Conservation (phyloP, 2,113 vertebrate species). For the Gopherus evgoodei region DNA sequence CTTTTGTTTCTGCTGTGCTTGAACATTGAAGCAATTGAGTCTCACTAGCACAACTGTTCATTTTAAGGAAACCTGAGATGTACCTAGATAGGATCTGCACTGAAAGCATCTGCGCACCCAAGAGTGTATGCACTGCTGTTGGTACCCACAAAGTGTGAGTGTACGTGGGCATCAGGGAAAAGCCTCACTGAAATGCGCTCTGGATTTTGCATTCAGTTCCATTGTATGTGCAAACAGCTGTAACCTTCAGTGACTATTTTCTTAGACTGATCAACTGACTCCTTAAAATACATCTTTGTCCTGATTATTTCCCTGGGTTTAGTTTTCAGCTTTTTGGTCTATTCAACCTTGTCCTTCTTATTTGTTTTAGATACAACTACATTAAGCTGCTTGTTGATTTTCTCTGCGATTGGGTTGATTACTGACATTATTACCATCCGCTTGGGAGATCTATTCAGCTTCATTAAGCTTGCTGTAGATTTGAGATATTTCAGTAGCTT, state of each 20-base stretch:
- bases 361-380: conserved; percentile 32
- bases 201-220: not conserved
- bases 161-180: not conserved
- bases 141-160: not conserved
- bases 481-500: conserved; percentile 47
- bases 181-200: not conserved
- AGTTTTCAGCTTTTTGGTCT: not conserved
- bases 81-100: not conserved
- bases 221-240: not conserved
- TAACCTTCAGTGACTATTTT: not conserved
- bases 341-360: conserved; percentile 21
- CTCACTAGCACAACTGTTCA: not conserved
- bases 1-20: not conserved
- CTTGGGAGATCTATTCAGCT: conserved; percentile 46
- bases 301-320: not conserved
- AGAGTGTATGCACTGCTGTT: accelerated
- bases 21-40: not conserved
- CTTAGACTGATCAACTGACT: not conserved
- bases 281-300: conserved; percentile 9
- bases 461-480: conserved; percentile 47
- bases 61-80: not conserved
- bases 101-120: not conserved
- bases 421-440: conserved; percentile 48
- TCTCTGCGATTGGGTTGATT: conserved; percentile 45
- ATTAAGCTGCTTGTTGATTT: conserved; percentile 45